Evolutionary conservation across 2,797 vertebrate genomes (phyloP).

Genomic region (Coranthus polyacanthus): DNA sequence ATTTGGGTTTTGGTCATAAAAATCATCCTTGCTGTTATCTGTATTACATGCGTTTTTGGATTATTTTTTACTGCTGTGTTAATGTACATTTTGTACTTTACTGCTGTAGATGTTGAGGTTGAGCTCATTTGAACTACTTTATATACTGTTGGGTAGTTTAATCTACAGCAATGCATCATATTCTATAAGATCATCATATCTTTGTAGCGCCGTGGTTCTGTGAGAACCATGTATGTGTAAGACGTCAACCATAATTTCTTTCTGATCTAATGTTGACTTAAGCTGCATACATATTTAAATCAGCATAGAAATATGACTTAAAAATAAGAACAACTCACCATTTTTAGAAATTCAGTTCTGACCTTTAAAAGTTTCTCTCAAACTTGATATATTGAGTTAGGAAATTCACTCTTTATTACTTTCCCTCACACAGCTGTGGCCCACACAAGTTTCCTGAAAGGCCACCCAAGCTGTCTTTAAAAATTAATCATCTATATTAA

Average conservation of each 20-base stretch:
- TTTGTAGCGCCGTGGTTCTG: no score
- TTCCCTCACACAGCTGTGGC: conserved; percentile 30
- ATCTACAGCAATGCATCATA: no score
- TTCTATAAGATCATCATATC: no score
- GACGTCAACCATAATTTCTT: no score
- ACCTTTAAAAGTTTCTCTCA: conserved; percentile 4
- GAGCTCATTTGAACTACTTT: no score
- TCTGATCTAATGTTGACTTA: background rate
- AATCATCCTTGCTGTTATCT: background rate
- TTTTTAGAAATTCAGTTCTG: background rate
- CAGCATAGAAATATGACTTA: background rate
- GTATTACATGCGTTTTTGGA: no score
- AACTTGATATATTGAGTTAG: background rate
- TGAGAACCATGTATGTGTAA: no score
- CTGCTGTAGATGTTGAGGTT: no score
- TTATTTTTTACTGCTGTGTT: no score
- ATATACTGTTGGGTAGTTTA: no score
- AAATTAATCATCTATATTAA: conserved; percentile 52
- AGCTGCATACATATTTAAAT: background rate
- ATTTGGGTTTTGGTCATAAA: background rate
- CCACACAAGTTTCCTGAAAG: conserved; percentile 11
- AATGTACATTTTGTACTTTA: no score
- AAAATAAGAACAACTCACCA: background rate
- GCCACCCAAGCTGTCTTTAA: conserved; percentile 29
- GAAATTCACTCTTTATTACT: conserved; percentile 11